These are phyloP conservation scores for Calosoma granatense DNA, from an alignment of 1,140 invertebrate species.

Conservation along the genomic window DNA sequence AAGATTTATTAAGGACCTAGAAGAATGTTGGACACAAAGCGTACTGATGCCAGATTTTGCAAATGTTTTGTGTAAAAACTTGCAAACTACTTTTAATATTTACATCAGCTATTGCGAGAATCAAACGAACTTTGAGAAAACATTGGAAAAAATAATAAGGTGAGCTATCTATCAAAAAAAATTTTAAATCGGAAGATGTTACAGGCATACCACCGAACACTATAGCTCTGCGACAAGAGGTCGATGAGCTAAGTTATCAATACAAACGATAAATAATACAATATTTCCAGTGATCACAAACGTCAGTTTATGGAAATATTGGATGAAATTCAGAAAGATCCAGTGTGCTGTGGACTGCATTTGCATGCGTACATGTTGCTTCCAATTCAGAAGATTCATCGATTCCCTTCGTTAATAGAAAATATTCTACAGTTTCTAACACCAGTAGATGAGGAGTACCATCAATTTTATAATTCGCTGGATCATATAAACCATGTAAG, in stretches of 20 bases:
- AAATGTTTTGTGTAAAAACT: neutral
- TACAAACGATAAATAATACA: neutral
- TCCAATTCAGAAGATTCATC: neutral
- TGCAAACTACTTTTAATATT: neutral
- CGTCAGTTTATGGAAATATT: neutral
- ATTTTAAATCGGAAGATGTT: no score
- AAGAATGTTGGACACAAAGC: neutral
- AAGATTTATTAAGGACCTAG: neutral
- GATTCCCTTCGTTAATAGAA: neutral
- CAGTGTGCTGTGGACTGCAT: neutral
- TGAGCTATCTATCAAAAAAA: no score
- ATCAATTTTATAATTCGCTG: neutral
- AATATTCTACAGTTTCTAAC: neutral
- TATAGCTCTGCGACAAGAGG: no score
- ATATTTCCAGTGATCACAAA: neutral
- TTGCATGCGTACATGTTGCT: neutral
- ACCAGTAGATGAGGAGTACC: neutral
- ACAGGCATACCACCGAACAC: no score
- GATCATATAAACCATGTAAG: neutral
- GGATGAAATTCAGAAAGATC: neutral
- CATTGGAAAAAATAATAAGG: neutral
- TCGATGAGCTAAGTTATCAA: no score
- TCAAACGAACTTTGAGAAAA: neutral
- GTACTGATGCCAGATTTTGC: neutral
- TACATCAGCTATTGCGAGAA: neutral